A percentile compares a stretch with the other conserved stretches of the same genome.
Conservation (phyloP, 1,140 invertebrate genomes). For the Batillaria attramentaria region DNA sequence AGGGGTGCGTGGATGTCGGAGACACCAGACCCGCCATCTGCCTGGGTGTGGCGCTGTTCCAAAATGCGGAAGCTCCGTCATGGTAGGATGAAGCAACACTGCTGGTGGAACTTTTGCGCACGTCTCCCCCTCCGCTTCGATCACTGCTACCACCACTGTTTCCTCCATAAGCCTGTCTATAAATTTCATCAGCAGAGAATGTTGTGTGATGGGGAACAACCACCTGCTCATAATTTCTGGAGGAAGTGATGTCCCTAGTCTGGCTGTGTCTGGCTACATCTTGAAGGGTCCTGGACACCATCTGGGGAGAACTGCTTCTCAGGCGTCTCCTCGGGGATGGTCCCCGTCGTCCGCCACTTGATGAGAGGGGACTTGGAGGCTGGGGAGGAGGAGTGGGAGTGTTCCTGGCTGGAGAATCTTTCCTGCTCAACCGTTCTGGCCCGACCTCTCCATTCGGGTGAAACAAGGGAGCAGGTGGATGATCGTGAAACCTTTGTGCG, state of each 20-base stretch:
- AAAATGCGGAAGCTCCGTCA: background rate
- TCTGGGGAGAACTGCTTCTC: constrained; percentile 7
- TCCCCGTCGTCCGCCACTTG: background rate
- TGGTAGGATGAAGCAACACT: background rate
- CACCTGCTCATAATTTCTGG: constrained; percentile 56
- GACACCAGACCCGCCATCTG: constrained; percentile 19
- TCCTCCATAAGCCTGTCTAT: constrained; percentile 52
- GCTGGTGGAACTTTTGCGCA: constrained; percentile 5
- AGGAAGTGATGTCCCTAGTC: constrained; percentile 2
- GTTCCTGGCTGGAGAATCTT: constrained; percentile 18
- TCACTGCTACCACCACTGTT: background rate
- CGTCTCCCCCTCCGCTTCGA: background rate
- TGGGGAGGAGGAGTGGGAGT: background rate
- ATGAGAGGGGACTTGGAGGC: too few relatives aligned
- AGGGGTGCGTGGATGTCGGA: constrained; percentile 10
- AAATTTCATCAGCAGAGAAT: constrained; percentile 61
- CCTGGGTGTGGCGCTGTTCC: background rate
- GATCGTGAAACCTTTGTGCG: background rate
- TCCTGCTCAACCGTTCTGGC: background rate
- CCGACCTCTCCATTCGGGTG: background rate
- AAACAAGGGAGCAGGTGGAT: background rate
- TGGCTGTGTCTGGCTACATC: constrained; percentile 6
- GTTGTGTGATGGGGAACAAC: constrained; percentile 50
- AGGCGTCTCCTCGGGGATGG: constrained; percentile 20
- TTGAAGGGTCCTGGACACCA: constrained; percentile 20